phyloP scores from a whole-genome alignment of 2,888 invertebrate species.

The Spialia ferax region DNA sequence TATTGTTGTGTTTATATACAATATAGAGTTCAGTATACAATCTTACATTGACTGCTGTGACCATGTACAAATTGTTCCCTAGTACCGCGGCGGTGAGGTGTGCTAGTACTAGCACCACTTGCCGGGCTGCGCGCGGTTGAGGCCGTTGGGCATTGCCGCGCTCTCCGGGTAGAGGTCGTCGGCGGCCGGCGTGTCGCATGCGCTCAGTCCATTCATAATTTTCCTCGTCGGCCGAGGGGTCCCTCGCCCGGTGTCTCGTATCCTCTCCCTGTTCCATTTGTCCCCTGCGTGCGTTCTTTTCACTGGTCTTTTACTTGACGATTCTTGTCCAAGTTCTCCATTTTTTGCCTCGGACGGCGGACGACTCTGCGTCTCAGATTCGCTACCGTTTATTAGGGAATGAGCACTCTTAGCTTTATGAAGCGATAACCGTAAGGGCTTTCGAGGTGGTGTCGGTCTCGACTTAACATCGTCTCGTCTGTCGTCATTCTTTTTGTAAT shows the following conservation, averaged over 20 bases:
- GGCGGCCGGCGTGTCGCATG: conserved; percentile 69
- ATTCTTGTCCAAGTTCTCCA: conserved; percentile 60
- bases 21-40: conserved; percentile 11
- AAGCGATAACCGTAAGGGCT: conserved; percentile 93
- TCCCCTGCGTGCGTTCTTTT: conserved; percentile 86
- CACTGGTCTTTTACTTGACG: conserved; percentile 87
- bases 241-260: conserved; percentile 65
- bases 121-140: conserved; percentile 54
- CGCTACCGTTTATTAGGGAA: conserved; percentile 86
- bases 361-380: conserved; percentile 74
- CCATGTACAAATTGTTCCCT: conserved; percentile 9
- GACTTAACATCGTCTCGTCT: conserved; percentile 77
- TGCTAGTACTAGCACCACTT: conserved; percentile 74
- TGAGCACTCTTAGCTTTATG: conserved; percentile 94
- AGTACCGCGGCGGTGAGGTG: conserved; percentile 1
- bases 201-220: conserved; percentile 60
- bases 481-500: conserved; percentile 77
- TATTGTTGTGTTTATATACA: conserved; percentile 34
- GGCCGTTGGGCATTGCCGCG: conserved; percentile 56
- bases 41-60: conserved; percentile 2
- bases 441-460: conserved; percentile 94
- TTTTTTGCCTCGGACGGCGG: conserved; percentile 63
- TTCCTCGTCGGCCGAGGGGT: conserved; percentile 72
- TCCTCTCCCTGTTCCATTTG: conserved; percentile 63
- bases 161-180: conserved; percentile 74